Conservation (phyloP, 2,113 vertebrate genomes). For the Sturnus vulgaris region DNA sequence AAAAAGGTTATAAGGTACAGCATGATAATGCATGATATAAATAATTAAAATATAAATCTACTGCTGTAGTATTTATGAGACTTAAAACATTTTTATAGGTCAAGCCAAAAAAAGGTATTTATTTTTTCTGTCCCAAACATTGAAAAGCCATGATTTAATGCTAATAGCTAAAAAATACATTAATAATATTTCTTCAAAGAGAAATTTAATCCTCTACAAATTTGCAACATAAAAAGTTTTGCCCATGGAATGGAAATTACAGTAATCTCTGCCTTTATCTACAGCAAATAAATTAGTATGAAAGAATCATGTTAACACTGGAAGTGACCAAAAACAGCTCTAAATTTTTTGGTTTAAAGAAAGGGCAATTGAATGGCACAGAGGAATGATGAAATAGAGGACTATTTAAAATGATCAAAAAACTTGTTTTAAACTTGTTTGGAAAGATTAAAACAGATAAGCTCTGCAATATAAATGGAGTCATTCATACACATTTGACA, state of each 20-base stretch:
- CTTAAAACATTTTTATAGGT: not conserved
- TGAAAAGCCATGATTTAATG: not conserved
- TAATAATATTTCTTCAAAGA: not conserved
- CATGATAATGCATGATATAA: not conserved
- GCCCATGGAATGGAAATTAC: not conserved
- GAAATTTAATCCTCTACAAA: not conserved
- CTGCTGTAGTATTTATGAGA: not conserved
- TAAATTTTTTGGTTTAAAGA: not conserved
- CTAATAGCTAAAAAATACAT: not conserved
- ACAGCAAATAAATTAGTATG: not conserved
- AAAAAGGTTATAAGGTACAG: not conserved
- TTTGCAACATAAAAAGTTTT: not conserved
- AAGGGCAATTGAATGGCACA: not conserved
- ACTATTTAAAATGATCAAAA: constrained; percentile 9
- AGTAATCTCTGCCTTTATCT: not conserved
- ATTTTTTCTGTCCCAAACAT: not conserved
- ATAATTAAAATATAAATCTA: not conserved
- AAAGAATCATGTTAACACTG: not conserved
- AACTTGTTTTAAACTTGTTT: constrained; percentile 8
- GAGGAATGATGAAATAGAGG: not conserved
- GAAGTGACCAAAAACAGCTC: not conserved
- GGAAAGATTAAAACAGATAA: constrained; percentile 14
- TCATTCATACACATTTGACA: constrained; percentile 15
- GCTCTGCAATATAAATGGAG: not conserved
- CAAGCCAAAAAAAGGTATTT: not conserved